phyloP scores from a whole-genome alignment of 2,797 vertebrate species.

The Sebastolobus altivelis region DNA sequence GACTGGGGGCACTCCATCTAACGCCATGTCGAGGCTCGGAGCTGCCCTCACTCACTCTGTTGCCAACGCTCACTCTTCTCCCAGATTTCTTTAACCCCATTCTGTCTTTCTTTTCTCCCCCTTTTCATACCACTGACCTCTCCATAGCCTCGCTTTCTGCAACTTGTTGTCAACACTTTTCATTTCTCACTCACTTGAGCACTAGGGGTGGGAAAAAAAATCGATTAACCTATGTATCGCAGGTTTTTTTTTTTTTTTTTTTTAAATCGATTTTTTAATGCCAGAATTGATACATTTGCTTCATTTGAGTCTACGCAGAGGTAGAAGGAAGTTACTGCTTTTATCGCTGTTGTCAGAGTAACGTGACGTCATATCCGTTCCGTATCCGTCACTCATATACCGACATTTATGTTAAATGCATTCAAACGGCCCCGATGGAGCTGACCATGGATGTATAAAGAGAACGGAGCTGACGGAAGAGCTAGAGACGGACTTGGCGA shows the following conservation, averaged over 20 bases:
- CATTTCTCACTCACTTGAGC: neutral
- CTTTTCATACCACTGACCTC: neutral
- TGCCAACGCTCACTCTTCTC: slow-evolving; percentile 14
- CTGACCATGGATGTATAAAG: no score
- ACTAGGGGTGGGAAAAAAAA: neutral
- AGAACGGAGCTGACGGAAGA: no score
- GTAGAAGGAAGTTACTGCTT: no score
- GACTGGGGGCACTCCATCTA: slow-evolving; percentile 62
- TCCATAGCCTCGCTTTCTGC: neutral
- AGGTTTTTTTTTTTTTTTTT: no score
- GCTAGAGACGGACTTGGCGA: no score
- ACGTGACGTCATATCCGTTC: no score
- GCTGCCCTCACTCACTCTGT: slow-evolving; percentile 26
- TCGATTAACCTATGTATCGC: accelerated
- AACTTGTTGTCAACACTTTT: neutral
- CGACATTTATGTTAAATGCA: no score
- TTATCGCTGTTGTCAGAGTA: no score
- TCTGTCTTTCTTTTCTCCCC: neutral
- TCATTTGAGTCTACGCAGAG: no score
- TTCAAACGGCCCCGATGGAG: accelerated
- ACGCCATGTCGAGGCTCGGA: slow-evolving; percentile 21
- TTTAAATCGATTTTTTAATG: no score
- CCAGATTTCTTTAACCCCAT: slow-evolving; percentile 3
- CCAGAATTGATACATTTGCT: no score
- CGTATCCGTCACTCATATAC: no score